These are phyloP conservation scores for Gryllus bimaculatus DNA, from an alignment of 1,140 invertebrate genomes.

Conservation along the genomic window DNA sequence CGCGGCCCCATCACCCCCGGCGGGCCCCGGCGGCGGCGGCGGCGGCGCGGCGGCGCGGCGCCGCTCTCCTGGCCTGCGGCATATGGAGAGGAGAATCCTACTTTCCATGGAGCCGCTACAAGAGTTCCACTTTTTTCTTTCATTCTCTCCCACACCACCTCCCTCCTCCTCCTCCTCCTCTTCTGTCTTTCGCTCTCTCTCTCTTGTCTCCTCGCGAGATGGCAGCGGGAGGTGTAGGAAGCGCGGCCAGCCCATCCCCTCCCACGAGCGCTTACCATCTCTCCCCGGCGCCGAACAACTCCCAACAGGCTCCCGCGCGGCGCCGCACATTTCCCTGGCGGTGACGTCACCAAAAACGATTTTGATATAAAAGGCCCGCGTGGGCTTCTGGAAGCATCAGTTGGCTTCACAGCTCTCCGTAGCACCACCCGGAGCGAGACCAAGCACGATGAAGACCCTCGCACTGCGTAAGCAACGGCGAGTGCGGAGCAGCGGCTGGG, in stretches of 20 bases:
- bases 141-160: slow-evolving; percentile 1
- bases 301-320: background rate
- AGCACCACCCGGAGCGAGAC: slow-evolving; percentile 12
- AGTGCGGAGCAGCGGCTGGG: too few relatives aligned
- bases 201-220: background rate
- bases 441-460: slow-evolving; percentile 18
- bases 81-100: slow-evolving; percentile 5
- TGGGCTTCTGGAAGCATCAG: slow-evolving; percentile 15
- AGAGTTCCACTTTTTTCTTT: slow-evolving; percentile 21
- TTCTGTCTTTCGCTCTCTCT: background rate
- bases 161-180: too few relatives aligned
- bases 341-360: slow-evolving; percentile 15
- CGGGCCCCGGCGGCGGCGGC: too few relatives aligned
- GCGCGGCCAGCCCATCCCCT: background rate
- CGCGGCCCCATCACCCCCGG: too few relatives aligned
- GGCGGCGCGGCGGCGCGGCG: too few relatives aligned
- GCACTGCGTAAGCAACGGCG: slow-evolving; percentile 17
- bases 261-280: background rate
- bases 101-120: slow-evolving; percentile 1
- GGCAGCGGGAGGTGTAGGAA: background rate
- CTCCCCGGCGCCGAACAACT: background rate
- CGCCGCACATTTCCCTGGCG: slow-evolving; percentile 11
- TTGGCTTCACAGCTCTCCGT: slow-evolving; percentile 13
- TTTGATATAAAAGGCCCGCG: slow-evolving; percentile 17
- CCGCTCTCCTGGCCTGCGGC: too few relatives aligned